Evolutionary conservation across 2,797 vertebrate genomes (phyloP), one percentile per base, ranked within the genome.

Genomic region (Sciaenops ocellatus): DNA sequence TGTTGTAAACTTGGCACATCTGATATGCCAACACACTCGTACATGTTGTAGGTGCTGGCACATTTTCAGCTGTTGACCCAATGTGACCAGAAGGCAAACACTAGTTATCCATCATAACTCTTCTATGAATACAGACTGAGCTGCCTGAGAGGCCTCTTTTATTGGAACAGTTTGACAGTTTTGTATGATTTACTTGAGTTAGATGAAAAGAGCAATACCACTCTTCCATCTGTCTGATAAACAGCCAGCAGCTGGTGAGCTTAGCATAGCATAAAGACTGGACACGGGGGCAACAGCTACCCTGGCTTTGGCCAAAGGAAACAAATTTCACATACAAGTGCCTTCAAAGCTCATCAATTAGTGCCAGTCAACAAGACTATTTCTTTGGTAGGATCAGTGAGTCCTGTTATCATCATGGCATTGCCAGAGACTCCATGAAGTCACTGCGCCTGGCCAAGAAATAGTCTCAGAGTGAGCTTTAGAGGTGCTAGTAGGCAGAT

Each of bases 21-120:
- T 3, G 61, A 67, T 51, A 69, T 63, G 16, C 8, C 4, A 50
- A 1, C 38, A 64, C 34, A 63, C 24, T 62, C 42, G 0, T 22
- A 62, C 55, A 55, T 11, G 34, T 9, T 38, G 34, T 9, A 38
- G 34, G 34, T 38, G 15, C 60, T 73, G 69, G 48, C 22, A 76
- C 61, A 66, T 78, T 69, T 65, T 78, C 42, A 78, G 65, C 71
- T 73, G 59, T 51, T 69, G 72, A 79, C 63, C 76, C 13, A 3
- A n/a, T 6, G 54, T 20, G 68, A 80, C 71, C 77, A 52, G 55
- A 63, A 64, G 59, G 60, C 17, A 22, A 57, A 24, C 18, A 7
- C 46, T 50, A 8, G 7, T 54, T 47, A 18, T 17, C 34, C 17
- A 77, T 57, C 16, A 11, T 12, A 77, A 66, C 28, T 64, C 28